Evolutionary conservation across 1,140 invertebrate genomes (phyloP).

Genomic region (Macrotrachela quadricornifera): DNA sequence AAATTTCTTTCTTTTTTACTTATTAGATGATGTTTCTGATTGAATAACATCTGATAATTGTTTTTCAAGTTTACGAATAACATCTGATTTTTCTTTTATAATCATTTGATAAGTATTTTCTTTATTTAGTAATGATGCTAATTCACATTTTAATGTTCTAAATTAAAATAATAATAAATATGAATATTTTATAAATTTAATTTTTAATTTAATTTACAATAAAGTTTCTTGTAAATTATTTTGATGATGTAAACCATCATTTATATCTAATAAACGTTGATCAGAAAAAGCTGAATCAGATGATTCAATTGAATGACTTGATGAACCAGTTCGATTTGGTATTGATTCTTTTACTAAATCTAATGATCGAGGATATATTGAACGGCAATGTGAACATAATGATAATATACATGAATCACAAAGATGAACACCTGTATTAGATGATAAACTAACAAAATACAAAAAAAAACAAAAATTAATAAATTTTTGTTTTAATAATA

Average conservation of each 20-base stretch:
- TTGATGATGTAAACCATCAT: neutral
- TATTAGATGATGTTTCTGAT: neutral
- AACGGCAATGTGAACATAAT: no score
- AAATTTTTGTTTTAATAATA: no score
- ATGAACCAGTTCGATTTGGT: no score
- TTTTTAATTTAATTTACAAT: neutral
- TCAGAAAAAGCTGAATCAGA: constrained; percentile 7
- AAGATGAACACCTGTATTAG: no score
- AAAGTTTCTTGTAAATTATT: neutral
- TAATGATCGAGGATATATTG: no score
- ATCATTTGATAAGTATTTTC: constrained; percentile 12
- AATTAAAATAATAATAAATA: constrained; percentile 8
- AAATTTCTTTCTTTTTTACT: neutral
- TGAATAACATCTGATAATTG: neutral
- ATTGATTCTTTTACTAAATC: no score
- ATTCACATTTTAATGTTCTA: constrained; percentile 28
- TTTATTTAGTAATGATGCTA: constrained; percentile 28
- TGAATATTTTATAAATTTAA: neutral
- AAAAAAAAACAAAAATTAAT: no score
- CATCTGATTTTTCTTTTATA: neutral
- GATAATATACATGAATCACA: no score
- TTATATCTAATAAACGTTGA: neutral
- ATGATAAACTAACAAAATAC: no score
- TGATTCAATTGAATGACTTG: neutral
- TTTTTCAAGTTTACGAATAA: neutral